Base-by-base conservation (phyloP, 1,140 invertebrate genomes). In the Protaetia brevitarsis region DNA sequence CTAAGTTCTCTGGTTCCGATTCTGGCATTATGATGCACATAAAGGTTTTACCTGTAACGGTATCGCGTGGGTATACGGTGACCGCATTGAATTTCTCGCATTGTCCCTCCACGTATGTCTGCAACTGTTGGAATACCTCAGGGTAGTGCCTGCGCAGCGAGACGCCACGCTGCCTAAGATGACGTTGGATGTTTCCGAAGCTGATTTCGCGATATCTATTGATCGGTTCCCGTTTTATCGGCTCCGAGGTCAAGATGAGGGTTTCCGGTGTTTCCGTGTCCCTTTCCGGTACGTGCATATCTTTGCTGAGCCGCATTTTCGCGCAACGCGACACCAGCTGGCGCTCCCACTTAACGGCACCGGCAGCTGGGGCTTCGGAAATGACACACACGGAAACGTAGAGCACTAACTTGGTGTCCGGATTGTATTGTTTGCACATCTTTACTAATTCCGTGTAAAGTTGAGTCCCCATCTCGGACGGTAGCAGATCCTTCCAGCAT, bases 1-100 rank as follows among this genome's bases (percentile, higher is more conserved):
- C 81, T n/a, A 87, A 75, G 56, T 84, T 84, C 67, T 89, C 88
- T 0, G 85, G 83, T 68, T 91, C 88, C 0, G 86, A 85, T 70
- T 95, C 92, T 8, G 93, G 89, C 89, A 96, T 94, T 31, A 97
- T 95, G 51, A 96, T 89, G 79, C 94, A 96, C 84, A 95, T 91
- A 77, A 96, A 96, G 61, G 87, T 89, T 76, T 89, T 89, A 0
- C 92, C 93, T 6, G 90, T 92, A 1, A 82, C 82, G 34, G 85
- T 83, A 75, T 96, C 92, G 28, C 86, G 83, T 0, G 94, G 94
- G 74, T 94, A 51, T 13, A 51, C 41, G 6, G 41, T 51, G 21
- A 51, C 41, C 16, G 41, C 41, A 13, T 51, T 51, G 16, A 51
- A 51, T 51, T 51, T 6, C 6, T 51, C 41, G 7, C 6, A 51